Percentiles rank a stretch among this genome's conserved stretches.
These are phyloP conservation scores for Bombus sibiricus DNA, from an alignment of 1,140 invertebrate genomes.

Conservation along the genomic window DNA sequence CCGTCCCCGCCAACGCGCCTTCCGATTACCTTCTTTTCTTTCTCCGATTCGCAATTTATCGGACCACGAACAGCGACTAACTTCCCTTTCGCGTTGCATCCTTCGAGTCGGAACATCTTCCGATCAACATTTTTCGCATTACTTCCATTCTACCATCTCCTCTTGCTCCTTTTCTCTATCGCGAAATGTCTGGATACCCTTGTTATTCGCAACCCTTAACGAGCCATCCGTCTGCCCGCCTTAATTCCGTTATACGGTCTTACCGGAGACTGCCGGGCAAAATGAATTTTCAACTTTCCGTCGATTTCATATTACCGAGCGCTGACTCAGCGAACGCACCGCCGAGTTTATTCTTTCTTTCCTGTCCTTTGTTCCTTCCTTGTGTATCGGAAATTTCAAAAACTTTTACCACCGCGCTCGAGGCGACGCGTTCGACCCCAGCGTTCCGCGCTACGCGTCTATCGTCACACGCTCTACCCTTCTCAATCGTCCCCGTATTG, in stretches of 20 bases:
- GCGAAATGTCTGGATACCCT: conserved; percentile 12
- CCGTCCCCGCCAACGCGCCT: no score
- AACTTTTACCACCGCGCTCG: background rate
- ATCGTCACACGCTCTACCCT: background rate
- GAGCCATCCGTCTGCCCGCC: conserved; percentile 12
- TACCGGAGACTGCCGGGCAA: background rate
- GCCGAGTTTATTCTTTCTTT: conserved; percentile 9
- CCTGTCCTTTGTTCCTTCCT: conserved; percentile 12
- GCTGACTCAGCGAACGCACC: background rate
- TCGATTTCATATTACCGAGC: conserved; percentile 14
- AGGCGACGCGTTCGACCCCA: background rate
- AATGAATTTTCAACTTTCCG: conserved; percentile 37
- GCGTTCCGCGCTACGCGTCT: background rate
- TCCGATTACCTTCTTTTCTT: background rate
- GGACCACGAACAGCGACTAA: background rate
- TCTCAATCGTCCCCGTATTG: background rate
- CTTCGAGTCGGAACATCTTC: conserved; percentile 13
- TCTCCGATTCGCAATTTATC: conserved; percentile 16
- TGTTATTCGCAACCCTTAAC: conserved; percentile 35
- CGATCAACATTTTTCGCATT: conserved; percentile 8
- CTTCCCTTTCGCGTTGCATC: conserved; percentile 3
- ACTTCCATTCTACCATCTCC: background rate
- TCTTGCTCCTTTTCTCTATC: background rate
- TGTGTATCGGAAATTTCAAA: conserved; percentile 15
- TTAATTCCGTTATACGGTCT: conserved; percentile 30